phyloP scores from a whole-genome alignment of 92 coral and sea anemone genomes.

The Scolanthus callimorphus region DNA sequence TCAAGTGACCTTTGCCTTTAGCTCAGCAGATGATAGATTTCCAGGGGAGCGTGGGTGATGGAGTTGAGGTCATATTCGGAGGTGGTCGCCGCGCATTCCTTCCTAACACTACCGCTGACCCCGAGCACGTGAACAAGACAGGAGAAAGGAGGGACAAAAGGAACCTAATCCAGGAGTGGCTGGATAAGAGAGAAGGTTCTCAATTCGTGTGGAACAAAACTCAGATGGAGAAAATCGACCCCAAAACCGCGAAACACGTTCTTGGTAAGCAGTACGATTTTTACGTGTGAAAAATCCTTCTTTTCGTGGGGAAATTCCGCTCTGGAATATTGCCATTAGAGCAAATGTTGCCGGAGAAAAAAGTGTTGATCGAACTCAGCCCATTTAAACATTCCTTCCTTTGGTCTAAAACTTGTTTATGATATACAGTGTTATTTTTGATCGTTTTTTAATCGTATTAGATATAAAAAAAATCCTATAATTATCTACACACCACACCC shows the following conservation, averaged over 20 bases:
- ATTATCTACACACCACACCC: too few relatives aligned
- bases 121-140: conserved; percentile 36
- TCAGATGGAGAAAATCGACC: conserved; percentile 61
- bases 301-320: too few relatives aligned
- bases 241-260: conserved; percentile 62
- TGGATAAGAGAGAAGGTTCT: conserved; percentile 45
- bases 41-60: conserved; percentile 64
- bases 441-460: too few relatives aligned
- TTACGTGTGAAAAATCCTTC: too few relatives aligned
- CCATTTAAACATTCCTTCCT: too few relatives aligned
- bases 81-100: conserved; percentile 76
- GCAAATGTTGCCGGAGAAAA: too few relatives aligned
- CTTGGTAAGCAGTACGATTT: conserved; percentile 38
- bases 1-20: too few relatives aligned
- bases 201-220: conserved; percentile 77
- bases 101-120: conserved; percentile 50
- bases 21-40: conserved; percentile 28
- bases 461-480: too few relatives aligned
- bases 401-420: too few relatives aligned
- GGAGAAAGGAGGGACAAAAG: conserved; percentile 64
- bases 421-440: too few relatives aligned
- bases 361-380: too few relatives aligned
- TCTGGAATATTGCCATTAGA: too few relatives aligned
- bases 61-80: conserved; percentile 79
- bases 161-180: conserved; percentile 68